Conservation (phyloP, 2,113 vertebrate genomes). For the Aspiorhynchus laticeps region DNA sequence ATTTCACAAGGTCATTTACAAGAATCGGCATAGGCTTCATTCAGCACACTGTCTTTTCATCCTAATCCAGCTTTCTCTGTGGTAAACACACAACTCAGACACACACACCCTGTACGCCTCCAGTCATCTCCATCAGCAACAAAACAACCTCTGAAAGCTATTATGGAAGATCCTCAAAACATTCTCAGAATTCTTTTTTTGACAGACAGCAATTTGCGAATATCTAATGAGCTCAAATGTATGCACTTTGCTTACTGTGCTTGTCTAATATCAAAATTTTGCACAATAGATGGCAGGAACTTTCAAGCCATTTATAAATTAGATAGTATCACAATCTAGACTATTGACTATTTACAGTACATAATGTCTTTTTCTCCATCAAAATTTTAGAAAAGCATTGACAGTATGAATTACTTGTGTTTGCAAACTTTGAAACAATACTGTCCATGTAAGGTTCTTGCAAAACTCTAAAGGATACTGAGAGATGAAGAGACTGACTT, state of each 20-base stretch:
- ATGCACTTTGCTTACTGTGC: background rate
- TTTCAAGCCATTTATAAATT: background rate
- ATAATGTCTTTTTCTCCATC: background rate
- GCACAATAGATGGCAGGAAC: background rate
- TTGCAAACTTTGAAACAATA: background rate
- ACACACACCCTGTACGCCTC: conserved; percentile 32
- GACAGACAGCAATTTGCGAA: conserved; percentile 53
- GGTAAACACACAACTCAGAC: conserved; percentile 9
- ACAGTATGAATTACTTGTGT: background rate
- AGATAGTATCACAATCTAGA: background rate
- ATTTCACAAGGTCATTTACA: conserved; percentile 47
- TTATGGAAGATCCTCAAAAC: conserved; percentile 59
- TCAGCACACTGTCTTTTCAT: conserved; percentile 55
- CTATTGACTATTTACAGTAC: background rate
- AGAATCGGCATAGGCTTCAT: conserved; percentile 54
- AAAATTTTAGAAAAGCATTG: background rate
- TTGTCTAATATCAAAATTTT: background rate
- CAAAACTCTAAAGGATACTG: background rate
- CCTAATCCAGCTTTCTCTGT: conserved; percentile 56
- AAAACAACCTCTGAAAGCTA: conserved; percentile 46
- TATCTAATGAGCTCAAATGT: conserved; percentile 38
- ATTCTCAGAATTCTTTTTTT: conserved; percentile 53
- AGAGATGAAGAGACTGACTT: background rate
- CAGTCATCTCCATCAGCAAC: conserved; percentile 33
- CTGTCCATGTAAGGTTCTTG: background rate